Evolutionary conservation across 2,797 vertebrate species (phyloP), one percentile per base, ranked within the genome.

Genomic region (Podarcis siculus): DNA sequence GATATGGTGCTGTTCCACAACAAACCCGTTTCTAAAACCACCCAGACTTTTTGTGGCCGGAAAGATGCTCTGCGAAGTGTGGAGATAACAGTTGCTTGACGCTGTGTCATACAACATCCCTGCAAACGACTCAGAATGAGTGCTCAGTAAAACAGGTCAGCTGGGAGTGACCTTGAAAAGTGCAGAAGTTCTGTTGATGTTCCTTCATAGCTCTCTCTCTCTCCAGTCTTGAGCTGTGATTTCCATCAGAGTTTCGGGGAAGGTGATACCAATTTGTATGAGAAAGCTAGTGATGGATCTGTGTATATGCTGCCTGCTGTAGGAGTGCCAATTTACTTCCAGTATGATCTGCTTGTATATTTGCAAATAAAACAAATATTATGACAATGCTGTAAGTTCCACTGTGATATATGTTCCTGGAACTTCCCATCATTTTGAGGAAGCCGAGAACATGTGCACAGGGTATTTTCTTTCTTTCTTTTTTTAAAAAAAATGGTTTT

Each of bases 351-450:
- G 32, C 12, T 35, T 79, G 7, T 10, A 66, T 64, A 82, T 32
- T 81, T n/a, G 30, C 42, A 73, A 87, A 81, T 73, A 73, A 81
- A 87, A 71, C 58, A 13, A 82, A 39, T 27, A 67, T 49, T 55
- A 19, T 1, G 35, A 71, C 75, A 4, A 30, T 13, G 35, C 8
- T 7, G 35, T 27, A 25, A 45, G 37, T 64, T 82, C 37, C 13
- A 35, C 3, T 4, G 13, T 4, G 42, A 19, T 73, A 37, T 81
- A 13, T 77, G 42, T 32, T 17, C 37, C 30, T 85, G 7, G 58
- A 21, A 66, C 15, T 23, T 35, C 75, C 45, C 35, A n/a, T 30
- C 15, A 35, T 69, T 55, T 69, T 15, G n/a, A 21, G 39, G 13
- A 37, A 86, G 15, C 9, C 15, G 45, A 17, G 7, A 79, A 10